Percentiles rank a stretch among this genome's conserved stretches.
Evolutionary conservation across 2,888 invertebrate genomes (phyloP).

Genomic region (Drosophila neotestacea): DNA sequence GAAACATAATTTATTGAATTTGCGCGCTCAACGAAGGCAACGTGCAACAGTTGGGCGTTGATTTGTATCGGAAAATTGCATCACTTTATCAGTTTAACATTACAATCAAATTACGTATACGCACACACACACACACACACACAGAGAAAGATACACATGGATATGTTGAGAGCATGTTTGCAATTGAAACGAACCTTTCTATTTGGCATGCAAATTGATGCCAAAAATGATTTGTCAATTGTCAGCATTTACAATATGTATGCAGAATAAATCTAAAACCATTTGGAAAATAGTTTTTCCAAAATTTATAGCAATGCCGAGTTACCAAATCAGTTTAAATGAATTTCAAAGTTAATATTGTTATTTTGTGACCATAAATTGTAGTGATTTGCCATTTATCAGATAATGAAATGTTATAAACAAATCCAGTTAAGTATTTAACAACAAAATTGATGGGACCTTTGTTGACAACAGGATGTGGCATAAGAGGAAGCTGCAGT

Average conservation of each 20-base stretch:
- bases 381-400: not conserved
- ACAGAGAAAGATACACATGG: not conserved
- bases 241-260: slow-evolving; percentile 11
- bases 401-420: not conserved
- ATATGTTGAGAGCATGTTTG: slow-evolving; percentile 12
- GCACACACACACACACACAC: slow-evolving; percentile 5
- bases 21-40: slow-evolving; percentile 44
- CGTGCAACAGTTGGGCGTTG: slow-evolving; percentile 64
- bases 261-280: slow-evolving; percentile 10
- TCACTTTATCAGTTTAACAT: slow-evolving; percentile 51
- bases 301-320: not conserved
- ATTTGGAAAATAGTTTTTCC: slow-evolving; percentile 2
- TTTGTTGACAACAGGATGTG: slow-evolving; percentile 1
- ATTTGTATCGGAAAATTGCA: slow-evolving; percentile 52
- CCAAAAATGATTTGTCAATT: slow-evolving; percentile 39
- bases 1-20: slow-evolving; percentile 73
- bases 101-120: slow-evolving; percentile 49
- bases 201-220: slow-evolving; percentile 32
- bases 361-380: slow-evolving; percentile 5
- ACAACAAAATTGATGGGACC: not conserved
- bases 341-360: slow-evolving; percentile 7
- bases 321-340: slow-evolving; percentile 5
- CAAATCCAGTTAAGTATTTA: slow-evolving; percentile 1
- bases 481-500: not conserved
- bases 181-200: slow-evolving; percentile 30